These are phyloP conservation scores for Microplitis demolitor DNA, from an alignment of 1,140 invertebrate species.

Conservation along the genomic window DNA sequence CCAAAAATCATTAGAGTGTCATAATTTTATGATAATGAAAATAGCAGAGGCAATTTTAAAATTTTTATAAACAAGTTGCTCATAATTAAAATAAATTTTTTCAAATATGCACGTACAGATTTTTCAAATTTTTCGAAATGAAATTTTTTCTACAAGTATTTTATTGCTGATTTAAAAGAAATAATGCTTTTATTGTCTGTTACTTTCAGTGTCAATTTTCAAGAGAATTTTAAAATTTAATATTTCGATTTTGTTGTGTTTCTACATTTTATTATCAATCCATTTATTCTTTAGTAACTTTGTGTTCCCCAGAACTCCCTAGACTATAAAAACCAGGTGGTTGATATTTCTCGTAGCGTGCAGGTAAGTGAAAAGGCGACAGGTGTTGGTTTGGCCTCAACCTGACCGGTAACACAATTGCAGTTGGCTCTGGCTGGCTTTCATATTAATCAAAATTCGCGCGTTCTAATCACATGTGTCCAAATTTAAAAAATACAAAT, in stretches of 20 bases:
- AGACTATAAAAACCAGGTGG: slow-evolving; percentile 3
- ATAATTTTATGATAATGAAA: no score
- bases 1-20: no score
- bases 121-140: no score
- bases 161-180: neutral
- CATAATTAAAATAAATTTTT: no score
- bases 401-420: neutral
- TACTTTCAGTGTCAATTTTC: neutral
- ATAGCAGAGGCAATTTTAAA: no score
- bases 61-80: no score
- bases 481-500: neutral
- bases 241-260: no score
- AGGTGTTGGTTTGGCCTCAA: neutral
- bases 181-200: neutral
- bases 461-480: slow-evolving; percentile 5
- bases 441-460: neutral
- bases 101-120: no score
- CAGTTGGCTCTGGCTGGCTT: neutral
- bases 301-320: neutral
- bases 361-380: slow-evolving; percentile 3
- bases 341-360: neutral
- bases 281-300: neutral
- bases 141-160: neutral
- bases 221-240: neutral
- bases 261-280: neutral